Conservation (phyloP, 2,113 vertebrate species). For the Euleptes europaea region DNA sequence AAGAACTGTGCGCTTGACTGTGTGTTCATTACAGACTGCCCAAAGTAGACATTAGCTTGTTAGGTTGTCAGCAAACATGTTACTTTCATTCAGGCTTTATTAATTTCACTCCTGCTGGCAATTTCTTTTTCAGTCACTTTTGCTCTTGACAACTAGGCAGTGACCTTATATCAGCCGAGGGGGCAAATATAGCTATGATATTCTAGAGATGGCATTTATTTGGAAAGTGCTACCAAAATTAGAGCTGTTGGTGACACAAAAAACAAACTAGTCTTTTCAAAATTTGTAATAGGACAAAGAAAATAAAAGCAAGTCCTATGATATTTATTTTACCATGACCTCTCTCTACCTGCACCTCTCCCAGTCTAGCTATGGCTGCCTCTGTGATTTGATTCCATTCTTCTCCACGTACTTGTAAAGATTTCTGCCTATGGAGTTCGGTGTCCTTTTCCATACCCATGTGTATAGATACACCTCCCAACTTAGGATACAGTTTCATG, state of each 20-base stretch:
- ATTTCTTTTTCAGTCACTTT: slow-evolving; percentile 9
- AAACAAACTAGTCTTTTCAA: neutral
- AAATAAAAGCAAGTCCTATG: neutral
- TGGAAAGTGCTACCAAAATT: neutral
- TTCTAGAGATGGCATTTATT: slow-evolving; percentile 12
- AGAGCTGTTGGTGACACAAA: neutral
- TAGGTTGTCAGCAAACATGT: slow-evolving; percentile 17
- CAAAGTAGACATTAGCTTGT: slow-evolving; percentile 21
- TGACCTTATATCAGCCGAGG: neutral
- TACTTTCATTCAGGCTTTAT: slow-evolving; percentile 28
- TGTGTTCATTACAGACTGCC: slow-evolving; percentile 7
- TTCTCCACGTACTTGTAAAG: no score
- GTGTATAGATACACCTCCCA: no score
- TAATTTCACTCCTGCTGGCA: slow-evolving; percentile 21
- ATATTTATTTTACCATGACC: neutral
- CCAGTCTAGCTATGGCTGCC: neutral
- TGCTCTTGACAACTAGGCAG: slow-evolving; percentile 8
- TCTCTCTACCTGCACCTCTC: neutral
- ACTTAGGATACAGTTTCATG: neutral
- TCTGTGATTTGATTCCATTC: no score
- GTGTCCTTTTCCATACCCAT: no score
- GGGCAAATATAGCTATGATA: neutral
- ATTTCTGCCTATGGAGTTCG: no score
- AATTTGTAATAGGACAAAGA: neutral
- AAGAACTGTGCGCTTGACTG: neutral